These are phyloP conservation scores for Nyctibius grandis DNA, from an alignment of 2,797 vertebrate species.

Conservation along the genomic window DNA sequence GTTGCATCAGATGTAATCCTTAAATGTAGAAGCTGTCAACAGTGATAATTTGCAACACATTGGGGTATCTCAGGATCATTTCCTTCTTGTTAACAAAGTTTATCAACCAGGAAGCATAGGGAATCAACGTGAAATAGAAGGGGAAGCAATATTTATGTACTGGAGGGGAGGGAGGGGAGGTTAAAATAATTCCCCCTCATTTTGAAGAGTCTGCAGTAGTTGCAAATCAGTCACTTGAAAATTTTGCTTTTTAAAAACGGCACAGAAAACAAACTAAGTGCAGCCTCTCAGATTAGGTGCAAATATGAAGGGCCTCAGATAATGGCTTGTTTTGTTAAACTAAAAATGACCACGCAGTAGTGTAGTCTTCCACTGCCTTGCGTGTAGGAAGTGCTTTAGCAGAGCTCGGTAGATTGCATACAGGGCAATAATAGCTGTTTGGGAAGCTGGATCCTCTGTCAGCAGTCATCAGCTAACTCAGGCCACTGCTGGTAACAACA, in stretches of 20 bases:
- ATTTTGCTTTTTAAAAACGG: background rate
- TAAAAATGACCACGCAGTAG: background rate
- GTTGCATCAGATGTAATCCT: constrained; percentile 66
- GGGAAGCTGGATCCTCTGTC: background rate
- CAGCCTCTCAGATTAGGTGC: background rate
- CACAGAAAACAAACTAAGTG: background rate
- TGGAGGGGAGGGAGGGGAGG: too few relatives aligned
- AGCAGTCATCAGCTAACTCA: background rate
- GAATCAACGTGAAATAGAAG: constrained; percentile 4
- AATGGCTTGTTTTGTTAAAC: background rate
- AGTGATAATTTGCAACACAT: constrained; percentile 36
- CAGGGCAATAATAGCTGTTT: background rate
- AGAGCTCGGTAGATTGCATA: background rate
- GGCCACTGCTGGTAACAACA: background rate
- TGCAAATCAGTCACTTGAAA: background rate
- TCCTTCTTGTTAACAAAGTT: constrained; percentile 58
- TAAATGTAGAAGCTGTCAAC: constrained; percentile 47
- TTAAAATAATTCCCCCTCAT: background rate
- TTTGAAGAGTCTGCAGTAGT: background rate
- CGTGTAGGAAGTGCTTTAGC: background rate
- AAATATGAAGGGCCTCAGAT: background rate
- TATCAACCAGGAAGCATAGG: constrained; percentile 47
- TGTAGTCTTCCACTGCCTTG: background rate
- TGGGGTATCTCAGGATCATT: constrained; percentile 43
- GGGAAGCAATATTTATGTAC: background rate